These are phyloP conservation scores for Gerris buenoi DNA, from an alignment of 1,140 invertebrate species.

Conservation along the genomic window DNA sequence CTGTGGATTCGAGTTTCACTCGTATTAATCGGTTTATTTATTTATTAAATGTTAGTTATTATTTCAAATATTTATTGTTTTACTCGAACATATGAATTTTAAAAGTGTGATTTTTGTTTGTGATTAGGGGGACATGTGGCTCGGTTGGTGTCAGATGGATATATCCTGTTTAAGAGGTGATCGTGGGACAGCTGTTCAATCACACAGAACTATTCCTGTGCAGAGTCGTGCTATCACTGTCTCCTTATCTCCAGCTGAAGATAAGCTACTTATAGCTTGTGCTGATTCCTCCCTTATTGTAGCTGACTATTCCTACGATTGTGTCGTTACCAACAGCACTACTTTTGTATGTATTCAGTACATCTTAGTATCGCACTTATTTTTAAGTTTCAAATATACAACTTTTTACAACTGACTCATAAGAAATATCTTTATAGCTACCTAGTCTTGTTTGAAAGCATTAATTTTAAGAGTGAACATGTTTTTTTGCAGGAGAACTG, in stretches of 20 bases:
- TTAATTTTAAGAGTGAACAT: too few species aligned
- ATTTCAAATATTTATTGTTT: too few species aligned
- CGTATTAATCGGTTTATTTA: too few species aligned
- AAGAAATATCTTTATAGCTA: too few species aligned
- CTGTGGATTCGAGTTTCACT: too few species aligned
- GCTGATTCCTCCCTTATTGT: conserved; percentile 60
- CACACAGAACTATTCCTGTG: conserved; percentile 49
- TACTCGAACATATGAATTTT: too few species aligned
- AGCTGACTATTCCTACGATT: conserved; percentile 45
- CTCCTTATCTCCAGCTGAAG: conserved; percentile 49
- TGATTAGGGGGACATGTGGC: conserved; percentile 49
- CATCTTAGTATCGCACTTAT: conserved; percentile 11
- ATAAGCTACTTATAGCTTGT: conserved; percentile 54
- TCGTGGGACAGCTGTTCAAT: conserved; percentile 47
- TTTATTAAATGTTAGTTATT: too few species aligned
- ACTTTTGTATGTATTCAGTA: conserved; percentile 42
- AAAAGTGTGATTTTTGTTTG: conserved; percentile 7
- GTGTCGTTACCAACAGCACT: conserved; percentile 44
- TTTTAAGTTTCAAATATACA: too few species aligned
- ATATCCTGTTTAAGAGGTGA: conserved; percentile 32
- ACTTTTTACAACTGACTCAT: too few species aligned
- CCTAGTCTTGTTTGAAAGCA: too few species aligned
- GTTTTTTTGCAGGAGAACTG: too few species aligned
- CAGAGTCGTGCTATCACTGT: conserved; percentile 52
- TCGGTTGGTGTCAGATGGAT: conserved; percentile 56